Evolutionary conservation across 2,113 vertebrate genomes (phyloP).

Genomic region (Lampris incognitus): DNA sequence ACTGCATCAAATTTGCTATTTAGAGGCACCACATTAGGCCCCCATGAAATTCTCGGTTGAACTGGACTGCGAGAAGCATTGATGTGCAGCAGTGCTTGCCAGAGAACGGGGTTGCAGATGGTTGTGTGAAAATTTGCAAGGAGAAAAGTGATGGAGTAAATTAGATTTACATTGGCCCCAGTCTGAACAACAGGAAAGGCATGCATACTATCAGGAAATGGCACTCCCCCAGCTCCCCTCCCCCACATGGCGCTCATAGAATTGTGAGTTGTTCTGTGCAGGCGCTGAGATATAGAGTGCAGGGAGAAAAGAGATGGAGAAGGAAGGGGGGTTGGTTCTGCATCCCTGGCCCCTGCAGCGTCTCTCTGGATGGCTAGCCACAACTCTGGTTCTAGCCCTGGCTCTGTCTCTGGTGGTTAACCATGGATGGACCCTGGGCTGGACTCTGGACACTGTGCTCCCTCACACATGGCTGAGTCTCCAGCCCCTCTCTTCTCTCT

Average conservation of each 20-base stretch:
- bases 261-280: conserved; percentile 30
- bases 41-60: conserved; percentile 21
- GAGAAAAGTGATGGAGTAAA: conserved; percentile 3
- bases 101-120: conserved; percentile 8
- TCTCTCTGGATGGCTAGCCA: conserved; percentile 49
- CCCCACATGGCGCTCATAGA: conserved; percentile 35
- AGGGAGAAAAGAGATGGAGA: conserved; percentile 49
- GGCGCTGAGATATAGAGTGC: conserved; percentile 48
- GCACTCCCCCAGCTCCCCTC: conserved; percentile 35
- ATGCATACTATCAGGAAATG: conserved; percentile 19
- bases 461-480: conserved; percentile 69
- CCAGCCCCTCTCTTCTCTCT: conserved; percentile 30
- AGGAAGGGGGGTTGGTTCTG: conserved; percentile 51
- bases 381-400: conserved; percentile 32
- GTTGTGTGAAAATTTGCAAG: conserved; percentile 23
- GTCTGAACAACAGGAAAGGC: conserved; percentile 52
- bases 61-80: conserved; percentile 16
- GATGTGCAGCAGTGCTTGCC: conserved; percentile 30
- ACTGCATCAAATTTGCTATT: conserved; percentile 67
- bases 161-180: conserved; percentile 25
- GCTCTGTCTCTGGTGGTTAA: conserved; percentile 46
- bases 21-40: conserved; percentile 50
- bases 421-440: conserved; percentile 48
- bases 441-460: conserved; percentile 29
- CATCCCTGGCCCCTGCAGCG: conserved; percentile 48